Percentiles rank a stretch among this genome's conserved stretches.
These are phyloP conservation scores for Ia io DNA, from an alignment of 2,113 vertebrate species.

Conservation along the genomic window DNA sequence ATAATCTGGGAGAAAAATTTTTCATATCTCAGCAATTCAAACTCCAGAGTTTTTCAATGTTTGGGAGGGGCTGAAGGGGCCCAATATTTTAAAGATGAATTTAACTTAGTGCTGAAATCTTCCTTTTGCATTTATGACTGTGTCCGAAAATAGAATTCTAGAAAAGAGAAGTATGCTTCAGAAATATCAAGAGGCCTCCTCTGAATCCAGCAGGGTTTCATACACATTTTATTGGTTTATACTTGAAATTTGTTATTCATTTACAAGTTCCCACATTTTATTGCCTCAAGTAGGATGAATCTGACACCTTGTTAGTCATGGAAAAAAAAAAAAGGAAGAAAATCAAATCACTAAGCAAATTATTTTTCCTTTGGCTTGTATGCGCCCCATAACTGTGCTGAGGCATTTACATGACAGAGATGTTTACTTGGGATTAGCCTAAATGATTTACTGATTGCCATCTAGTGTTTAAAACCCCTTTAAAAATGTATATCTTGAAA, in stretches of 20 bases:
- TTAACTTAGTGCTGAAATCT: background rate
- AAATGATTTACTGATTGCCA: constrained; percentile 9
- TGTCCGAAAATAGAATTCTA: constrained; percentile 19
- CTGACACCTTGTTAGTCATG: background rate
- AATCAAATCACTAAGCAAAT: constrained; percentile 30
- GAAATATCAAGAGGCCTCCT: background rate
- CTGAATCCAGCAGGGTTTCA: constrained; percentile 2
- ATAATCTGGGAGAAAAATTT: background rate
- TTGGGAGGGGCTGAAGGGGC: background rate
- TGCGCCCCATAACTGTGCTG: background rate
- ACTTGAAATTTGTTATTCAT: constrained; percentile 12
- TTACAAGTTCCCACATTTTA: constrained; percentile 29
- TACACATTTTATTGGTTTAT: background rate
- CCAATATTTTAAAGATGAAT: constrained; percentile 33
- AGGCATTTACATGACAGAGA: background rate
- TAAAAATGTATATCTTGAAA: constrained; percentile 2
- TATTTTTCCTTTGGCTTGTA: background rate
- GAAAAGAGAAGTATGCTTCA: constrained; percentile 18
- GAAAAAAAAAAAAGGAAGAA: background rate
- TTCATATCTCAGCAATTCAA: background rate
- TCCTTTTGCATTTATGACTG: constrained; percentile 25
- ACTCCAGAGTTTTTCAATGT: background rate
- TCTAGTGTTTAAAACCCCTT: background rate
- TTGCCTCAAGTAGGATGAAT: background rate
- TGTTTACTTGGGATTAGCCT: background rate